Base-by-base conservation (phyloP, 2,113 vertebrate species). In the Zeus faber region DNA sequence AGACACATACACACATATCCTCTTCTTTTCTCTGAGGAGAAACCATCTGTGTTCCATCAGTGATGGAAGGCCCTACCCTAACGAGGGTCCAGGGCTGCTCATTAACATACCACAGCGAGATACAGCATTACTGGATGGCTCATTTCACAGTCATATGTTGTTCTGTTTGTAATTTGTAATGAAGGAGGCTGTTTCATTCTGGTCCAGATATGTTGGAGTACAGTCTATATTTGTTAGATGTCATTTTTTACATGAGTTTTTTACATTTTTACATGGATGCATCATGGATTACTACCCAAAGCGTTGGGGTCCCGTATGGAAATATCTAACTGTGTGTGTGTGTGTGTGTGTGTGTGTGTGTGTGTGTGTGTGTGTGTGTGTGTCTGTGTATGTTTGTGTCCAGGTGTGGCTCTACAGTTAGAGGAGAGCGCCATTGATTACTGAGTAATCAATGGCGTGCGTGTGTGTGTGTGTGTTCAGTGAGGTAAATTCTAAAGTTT, bases 11-110 rank as follows among this genome's bases (percentile, higher is more conserved):
- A 50, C 18, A 44, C 39, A 20, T 26, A 18, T 31, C 48, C 31
- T 27, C 27, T 22, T 3, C 6, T 18, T 45, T 9, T 37, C 44
- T 46, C 31, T 14, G 13, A 9, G 20, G 77, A 79, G 67, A 72
- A 50, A 10, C 49, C 77, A 83, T 81, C 80, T 85, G 76, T 62
- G 53, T 44, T 56, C 65, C 56, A 83, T 83, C 56, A 75, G 62
- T n/a, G 33, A 62, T 53, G 46, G 46, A 58, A 67, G 58, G 63
- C 24, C n/a, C 14, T 22, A 25, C 50, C 47, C 64, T 41, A 49
- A 13, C 26, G 4, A 24, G 47, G 7, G 53, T 46, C 1, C 18
- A 46, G 41, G 41, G 41, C 14, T 3, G 25, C 8, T 23, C 44
- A n/a, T n/a, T n/a, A n/a, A n/a, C n/a, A n/a, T n/a, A n/a, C n/a